Evolutionary conservation across 2,113 vertebrate species (phyloP).

Genomic region (Sphaerodactylus townsendi): DNA sequence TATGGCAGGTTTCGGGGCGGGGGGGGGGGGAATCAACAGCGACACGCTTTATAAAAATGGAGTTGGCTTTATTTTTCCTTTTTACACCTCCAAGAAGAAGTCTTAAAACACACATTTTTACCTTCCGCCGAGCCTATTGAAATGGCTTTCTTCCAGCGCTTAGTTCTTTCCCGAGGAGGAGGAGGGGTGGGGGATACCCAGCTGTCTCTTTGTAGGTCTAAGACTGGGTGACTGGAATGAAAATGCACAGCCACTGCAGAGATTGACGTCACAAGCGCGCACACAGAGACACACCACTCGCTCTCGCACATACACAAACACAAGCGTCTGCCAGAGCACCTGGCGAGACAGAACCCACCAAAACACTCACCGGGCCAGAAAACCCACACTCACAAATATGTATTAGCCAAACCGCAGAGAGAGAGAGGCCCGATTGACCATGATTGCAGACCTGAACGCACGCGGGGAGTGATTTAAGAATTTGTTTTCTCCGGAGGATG

Average conservation of each 20-base stretch:
- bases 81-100: neutral
- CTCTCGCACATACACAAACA: neutral
- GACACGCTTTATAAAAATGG: neutral
- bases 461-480: neutral
- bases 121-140: neutral
- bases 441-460: neutral
- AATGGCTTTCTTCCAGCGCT: neutral
- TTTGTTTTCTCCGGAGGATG: neutral
- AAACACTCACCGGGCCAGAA: neutral
- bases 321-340: neutral
- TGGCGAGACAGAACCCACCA: neutral
- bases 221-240: slow-evolving; percentile 12
- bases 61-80: neutral
- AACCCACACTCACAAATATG: neutral
- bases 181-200: neutral
- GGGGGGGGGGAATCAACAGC: too few species aligned
- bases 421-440: neutral
- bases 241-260: slow-evolving; percentile 11
- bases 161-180: neutral
- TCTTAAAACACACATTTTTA: neutral
- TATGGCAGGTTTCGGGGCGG: too few species aligned
- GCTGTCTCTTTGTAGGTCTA: neutral
- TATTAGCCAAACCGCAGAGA: neutral
- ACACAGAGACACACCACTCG: neutral
- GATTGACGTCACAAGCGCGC: slow-evolving; percentile 1